Evolutionary conservation across 2,888 invertebrate species (phyloP), one percentile per base, ranked within the genome.

Genomic region (Lycophotia porphyrea): DNA sequence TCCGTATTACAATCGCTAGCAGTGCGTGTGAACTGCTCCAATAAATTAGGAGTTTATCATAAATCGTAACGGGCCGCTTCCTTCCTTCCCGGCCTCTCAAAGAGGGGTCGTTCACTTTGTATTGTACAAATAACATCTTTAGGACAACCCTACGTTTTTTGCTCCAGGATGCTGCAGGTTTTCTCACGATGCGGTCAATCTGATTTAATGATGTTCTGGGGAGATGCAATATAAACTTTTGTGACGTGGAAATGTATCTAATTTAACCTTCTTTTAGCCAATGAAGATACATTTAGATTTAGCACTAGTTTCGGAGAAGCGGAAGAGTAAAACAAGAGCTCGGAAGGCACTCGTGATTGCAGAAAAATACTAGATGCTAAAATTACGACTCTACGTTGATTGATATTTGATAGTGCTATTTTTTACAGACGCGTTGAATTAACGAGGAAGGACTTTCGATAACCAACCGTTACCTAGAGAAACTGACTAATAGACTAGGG

Each of bases 1-100:
- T 74, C 71, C 61, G 47, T 55, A 73, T 68, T 71, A 81, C 75
- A 84, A 80, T 78, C 58, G 61, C 68, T 79, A 76, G 70, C 78
- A 74, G 84, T 87, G 82, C 90, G 90, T 91, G 91, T 88, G 92
- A 91, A 90, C 89, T 80, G 83, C 69, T 75, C 83, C 83, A 82
- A 88, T 87, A 83, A 86, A 81, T 82, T 78, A 66, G n/a, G 63
- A 72, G 60, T 67, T 66, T 67, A 79, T 78, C 44, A 73, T 67
- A 84, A 73, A 85, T 76, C 72, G 85, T 89, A 90, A 89, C 90
- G 90, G 89, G 80, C 71, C 88, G 78, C 83, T 89, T 91, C 91
- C 91, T 89, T 91, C 91, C 88, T 85, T 80, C 80, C 80, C 75
- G 60, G 68, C 58, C 80, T 73, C 71, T 74, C 47, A 52, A 31